Percentiles rank a stretch among this genome's conserved stretches.
phyloP scores from a whole-genome alignment of 2,797 vertebrate species.

The Tenualosa thibaudeaui region DNA sequence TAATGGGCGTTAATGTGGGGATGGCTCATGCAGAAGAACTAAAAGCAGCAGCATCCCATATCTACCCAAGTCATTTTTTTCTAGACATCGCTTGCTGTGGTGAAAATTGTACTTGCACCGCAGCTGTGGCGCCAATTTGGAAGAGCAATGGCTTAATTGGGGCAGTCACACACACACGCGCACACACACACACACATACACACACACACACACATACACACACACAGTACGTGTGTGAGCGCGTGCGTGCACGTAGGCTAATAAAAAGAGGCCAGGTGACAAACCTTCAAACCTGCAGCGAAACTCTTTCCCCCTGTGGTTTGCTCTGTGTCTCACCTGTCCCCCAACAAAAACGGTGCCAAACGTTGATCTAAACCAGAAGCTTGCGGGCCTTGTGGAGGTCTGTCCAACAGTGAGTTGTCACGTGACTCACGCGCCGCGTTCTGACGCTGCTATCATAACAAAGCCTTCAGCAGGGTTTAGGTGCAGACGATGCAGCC shows the following conservation, averaged over 20 bases:
- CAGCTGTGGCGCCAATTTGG: neutral
- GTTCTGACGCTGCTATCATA: slow-evolving; percentile 3
- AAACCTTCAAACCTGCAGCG: neutral
- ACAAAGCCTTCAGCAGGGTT: neutral
- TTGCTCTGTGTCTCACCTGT: neutral
- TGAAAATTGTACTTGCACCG: neutral
- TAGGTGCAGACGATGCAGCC: neutral
- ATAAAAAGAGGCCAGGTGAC: slow-evolving; percentile 15
- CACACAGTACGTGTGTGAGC: neutral
- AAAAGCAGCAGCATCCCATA: neutral
- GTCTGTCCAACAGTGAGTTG: neutral
- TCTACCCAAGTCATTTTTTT: neutral
- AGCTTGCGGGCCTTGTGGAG: neutral
- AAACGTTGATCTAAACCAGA: neutral
- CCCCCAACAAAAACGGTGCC: neutral
- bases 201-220: neutral
- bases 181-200: neutral
- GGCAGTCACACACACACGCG: neutral
- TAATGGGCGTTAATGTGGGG: neutral
- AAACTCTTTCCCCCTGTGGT: neutral
- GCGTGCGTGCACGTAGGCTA: neutral
- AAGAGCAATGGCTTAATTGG: slow-evolving; percentile 17
- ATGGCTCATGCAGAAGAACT: neutral
- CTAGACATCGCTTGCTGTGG: neutral
- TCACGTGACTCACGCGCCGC: neutral